These are phyloP conservation scores for Rhogogaster chlorosoma DNA, from an alignment of 2,888 invertebrate genomes.

Conservation along the genomic window DNA sequence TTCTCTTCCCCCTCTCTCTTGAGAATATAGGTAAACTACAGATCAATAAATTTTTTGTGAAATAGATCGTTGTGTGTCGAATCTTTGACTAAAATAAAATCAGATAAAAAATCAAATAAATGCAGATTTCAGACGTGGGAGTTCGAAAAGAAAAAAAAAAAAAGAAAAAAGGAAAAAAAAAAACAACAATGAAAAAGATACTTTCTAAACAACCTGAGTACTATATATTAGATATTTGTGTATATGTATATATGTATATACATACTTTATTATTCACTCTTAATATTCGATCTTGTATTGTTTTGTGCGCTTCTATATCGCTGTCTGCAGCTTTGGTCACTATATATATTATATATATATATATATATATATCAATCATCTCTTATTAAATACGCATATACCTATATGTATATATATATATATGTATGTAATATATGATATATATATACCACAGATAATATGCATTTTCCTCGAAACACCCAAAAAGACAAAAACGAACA, in stretches of 20 bases:
- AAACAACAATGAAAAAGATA: neutral
- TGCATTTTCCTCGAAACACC: neutral
- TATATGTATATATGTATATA: constrained; percentile 52
- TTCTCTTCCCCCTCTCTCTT: too few relatives aligned
- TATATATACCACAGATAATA: neutral
- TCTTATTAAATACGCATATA: neutral
- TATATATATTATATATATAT: too few relatives aligned
- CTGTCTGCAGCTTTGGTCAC: constrained; percentile 73
- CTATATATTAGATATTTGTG: constrained; percentile 51
- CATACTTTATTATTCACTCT: constrained; percentile 57
- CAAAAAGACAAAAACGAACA: neutral
- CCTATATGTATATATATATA: constrained; percentile 1
- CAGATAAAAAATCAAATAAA: neutral
- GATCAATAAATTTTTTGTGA: too few relatives aligned
- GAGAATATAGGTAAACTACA: too few relatives aligned
- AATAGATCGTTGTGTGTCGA: too few relatives aligned
- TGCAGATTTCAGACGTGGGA: neutral
- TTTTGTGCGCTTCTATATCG: constrained; percentile 71
- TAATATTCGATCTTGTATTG: constrained; percentile 61
- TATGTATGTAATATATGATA: neutral
- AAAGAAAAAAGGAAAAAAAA: neutral
- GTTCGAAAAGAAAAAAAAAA: neutral
- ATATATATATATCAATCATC: constrained; percentile 61
- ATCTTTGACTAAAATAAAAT: neutral
- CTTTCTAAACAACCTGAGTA: too few relatives aligned